A percentile compares a stretch with the other conserved stretches of the same genome.
Conservation (phyloP, 1,140 invertebrate genomes). For the Sycophaga agraensis region DNA sequence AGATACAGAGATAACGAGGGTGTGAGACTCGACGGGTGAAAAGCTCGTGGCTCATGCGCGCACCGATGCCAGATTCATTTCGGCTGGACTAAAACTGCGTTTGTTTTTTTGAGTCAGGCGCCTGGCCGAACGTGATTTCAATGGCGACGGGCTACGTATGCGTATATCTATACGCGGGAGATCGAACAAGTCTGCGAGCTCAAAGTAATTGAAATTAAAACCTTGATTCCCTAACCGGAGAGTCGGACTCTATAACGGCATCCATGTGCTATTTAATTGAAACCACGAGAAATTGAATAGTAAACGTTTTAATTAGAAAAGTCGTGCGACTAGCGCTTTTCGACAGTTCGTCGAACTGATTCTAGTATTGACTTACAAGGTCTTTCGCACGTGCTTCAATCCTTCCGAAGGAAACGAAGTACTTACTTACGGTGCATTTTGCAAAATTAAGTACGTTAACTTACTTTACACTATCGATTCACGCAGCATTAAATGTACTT, state of each 20-base stretch:
- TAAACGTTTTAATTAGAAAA: slow-evolving; percentile 8
- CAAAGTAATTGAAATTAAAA: slow-evolving; percentile 25
- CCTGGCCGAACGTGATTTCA: no score
- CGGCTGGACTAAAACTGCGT: slow-evolving; percentile 11
- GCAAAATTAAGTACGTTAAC: no score
- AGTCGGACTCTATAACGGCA: background rate
- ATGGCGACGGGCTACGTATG: no score
- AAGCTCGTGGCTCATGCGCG: background rate
- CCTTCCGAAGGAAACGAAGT: no score
- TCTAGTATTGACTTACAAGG: no score
- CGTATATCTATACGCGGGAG: no score
- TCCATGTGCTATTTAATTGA: background rate
- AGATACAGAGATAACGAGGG: no score
- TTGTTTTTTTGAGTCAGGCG: slow-evolving; percentile 8
- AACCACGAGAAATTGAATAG: background rate
- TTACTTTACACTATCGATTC: no score
- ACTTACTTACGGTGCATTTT: no score
- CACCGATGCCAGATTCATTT: slow-evolving; percentile 13
- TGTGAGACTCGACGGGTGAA: background rate
- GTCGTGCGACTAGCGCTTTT: background rate
- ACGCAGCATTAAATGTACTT: no score
- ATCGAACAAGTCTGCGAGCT: background rate
- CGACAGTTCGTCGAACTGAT: no score
- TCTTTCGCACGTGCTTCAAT: no score
- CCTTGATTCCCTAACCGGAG: background rate